Percentiles rank a stretch among this genome's conserved stretches.
Conservation (phyloP, 2,888 invertebrate species). For the Drosophila siamana region DNA sequence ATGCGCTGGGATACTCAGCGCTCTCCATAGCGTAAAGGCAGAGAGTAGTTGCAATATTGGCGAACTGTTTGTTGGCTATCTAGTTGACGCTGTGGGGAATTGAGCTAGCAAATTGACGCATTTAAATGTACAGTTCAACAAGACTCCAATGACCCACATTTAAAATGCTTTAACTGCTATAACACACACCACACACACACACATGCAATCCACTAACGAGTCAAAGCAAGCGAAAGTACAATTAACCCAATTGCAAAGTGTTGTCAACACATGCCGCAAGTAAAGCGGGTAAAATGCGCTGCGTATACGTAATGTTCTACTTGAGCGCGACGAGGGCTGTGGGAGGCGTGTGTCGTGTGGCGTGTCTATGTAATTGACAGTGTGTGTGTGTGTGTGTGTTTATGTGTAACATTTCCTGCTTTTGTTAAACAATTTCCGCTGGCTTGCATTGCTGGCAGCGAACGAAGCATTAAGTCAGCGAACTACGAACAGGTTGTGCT, state of each 20-base stretch:
- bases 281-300: constrained; percentile 51
- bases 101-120: constrained; percentile 27
- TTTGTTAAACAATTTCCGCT: constrained; percentile 77
- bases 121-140: constrained; percentile 39
- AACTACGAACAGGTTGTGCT: constrained; percentile 26
- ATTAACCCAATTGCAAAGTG: constrained; percentile 80
- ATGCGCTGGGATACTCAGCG: constrained; percentile 12
- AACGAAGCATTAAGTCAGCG: too few species aligned
- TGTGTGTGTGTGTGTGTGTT: constrained; percentile 28
- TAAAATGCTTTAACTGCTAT: constrained; percentile 30
- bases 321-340: not conserved
- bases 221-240: constrained; percentile 69
- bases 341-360: not conserved
- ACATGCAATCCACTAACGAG: constrained; percentile 27
- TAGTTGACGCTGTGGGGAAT: constrained; percentile 6
- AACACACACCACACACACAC: constrained; percentile 10
- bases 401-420: constrained; percentile 70
- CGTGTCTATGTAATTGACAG: constrained; percentile 48
- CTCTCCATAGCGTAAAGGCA: constrained; percentile 11
- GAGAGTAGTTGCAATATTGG: constrained; percentile 15
- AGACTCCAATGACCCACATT: constrained; percentile 68
- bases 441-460: constrained; percentile 40
- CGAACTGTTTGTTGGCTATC: not conserved
- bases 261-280: constrained; percentile 75
- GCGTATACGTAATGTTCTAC: constrained; percentile 66